Conservation (phyloP, 1,140 invertebrate species). For the Drosophila burlai region DNA sequence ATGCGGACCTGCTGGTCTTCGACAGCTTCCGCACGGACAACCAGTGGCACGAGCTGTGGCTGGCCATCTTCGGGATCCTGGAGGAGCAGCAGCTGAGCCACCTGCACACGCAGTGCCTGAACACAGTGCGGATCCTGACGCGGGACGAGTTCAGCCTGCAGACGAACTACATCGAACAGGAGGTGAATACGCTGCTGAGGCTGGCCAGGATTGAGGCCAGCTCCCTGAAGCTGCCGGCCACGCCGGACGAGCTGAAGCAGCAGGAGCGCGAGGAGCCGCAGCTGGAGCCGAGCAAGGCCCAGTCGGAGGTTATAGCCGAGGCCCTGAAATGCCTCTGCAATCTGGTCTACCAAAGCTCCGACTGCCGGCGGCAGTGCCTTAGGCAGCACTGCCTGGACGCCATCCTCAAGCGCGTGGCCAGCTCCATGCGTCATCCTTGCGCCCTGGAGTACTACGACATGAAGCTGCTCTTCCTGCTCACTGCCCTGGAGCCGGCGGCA, state of each 20-base stretch:
- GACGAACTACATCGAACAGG: constrained; percentile 89
- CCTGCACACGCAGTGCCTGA: constrained; percentile 86
- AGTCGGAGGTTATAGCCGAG: constrained; percentile 87
- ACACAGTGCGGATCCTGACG: constrained; percentile 87
- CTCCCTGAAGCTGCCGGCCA: constrained; percentile 62
- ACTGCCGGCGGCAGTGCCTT: constrained; percentile 89
- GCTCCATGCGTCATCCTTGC: constrained; percentile 85
- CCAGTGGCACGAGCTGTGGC: constrained; percentile 86
- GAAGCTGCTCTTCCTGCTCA: constrained; percentile 94
- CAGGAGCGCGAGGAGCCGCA: constrained; percentile 27
- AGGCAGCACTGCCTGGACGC: constrained; percentile 90
- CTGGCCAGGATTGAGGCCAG: constrained; percentile 85
- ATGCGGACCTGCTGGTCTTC: constrained; percentile 86
- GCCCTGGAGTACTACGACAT: constrained; percentile 95
- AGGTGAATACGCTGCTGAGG: constrained; percentile 88
- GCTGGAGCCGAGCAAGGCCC: constrained; percentile 27
- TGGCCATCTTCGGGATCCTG: constrained; percentile 86
- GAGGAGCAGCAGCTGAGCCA: constrained; percentile 78
- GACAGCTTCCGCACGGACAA: constrained; percentile 86
- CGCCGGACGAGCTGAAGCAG: constrained; percentile 85
- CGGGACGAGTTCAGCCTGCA: constrained; percentile 92
- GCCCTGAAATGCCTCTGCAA: constrained; percentile 96
- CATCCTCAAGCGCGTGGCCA: constrained; percentile 89
- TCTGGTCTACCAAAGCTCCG: constrained; percentile 92
- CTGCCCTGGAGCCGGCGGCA: constrained; percentile 91